phyloP scores from a whole-genome alignment of 1,140 invertebrate species.

The Platorchestia sp. region DNA sequence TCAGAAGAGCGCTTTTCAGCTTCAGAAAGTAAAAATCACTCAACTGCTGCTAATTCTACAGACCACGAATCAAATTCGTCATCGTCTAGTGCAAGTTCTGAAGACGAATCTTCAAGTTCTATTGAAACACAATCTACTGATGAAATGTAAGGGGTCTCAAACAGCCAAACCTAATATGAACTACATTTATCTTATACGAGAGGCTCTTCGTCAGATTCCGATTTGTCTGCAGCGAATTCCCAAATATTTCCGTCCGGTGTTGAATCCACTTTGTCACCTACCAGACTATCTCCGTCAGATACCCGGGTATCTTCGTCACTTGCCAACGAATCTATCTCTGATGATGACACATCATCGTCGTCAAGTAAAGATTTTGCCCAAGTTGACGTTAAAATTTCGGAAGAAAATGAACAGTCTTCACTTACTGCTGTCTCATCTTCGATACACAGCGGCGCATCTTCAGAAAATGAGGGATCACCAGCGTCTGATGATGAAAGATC shows the following conservation, averaged over 20 bases:
- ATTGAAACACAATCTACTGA: not conserved
- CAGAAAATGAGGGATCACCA: not conserved
- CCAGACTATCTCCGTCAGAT: not conserved
- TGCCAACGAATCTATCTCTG: not conserved
- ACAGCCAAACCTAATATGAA: not conserved
- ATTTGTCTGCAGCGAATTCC: not conserved
- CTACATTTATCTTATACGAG: not conserved
- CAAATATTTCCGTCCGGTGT: not conserved
- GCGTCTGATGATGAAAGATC: not conserved
- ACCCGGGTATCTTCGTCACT: not conserved
- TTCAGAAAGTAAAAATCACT: not conserved
- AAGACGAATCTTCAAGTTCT: not conserved
- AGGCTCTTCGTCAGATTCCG: not conserved
- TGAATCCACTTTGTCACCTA: not conserved
- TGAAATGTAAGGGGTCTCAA: not conserved
- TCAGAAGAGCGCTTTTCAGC: not conserved
- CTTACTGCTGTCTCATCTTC: not conserved
- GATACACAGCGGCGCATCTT: not conserved
- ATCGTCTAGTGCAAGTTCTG: not conserved
- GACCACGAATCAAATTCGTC: not conserved
- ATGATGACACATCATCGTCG: not conserved
- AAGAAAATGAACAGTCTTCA: not conserved
- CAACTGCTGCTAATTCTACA: not conserved
- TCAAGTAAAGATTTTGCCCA: not conserved
- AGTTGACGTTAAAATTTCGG: not conserved